phyloP scores from a whole-genome alignment of 2,888 invertebrate genomes.

The Miltochrista miniata region DNA sequence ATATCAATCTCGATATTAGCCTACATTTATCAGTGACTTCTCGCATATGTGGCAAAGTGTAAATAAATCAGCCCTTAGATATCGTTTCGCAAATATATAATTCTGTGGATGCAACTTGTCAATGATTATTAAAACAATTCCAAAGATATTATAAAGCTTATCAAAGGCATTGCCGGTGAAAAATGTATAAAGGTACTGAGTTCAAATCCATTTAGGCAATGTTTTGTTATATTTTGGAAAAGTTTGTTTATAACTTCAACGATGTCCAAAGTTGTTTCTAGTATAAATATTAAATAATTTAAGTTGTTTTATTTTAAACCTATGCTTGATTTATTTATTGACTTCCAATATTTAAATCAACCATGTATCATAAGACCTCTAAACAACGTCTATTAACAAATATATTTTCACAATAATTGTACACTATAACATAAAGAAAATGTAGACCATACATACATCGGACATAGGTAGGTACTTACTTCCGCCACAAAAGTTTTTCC shows the following conservation, averaged over 20 bases:
- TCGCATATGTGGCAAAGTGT: slow-evolving; percentile 15
- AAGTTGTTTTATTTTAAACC: slow-evolving; percentile 24
- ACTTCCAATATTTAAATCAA: slow-evolving; percentile 8
- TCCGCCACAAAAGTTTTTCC: slow-evolving; percentile 15
- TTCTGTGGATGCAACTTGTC: slow-evolving; percentile 7
- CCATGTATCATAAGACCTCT: slow-evolving; percentile 17
- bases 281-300: slow-evolving; percentile 27
- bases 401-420: slow-evolving; percentile 36
- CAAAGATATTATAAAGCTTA: slow-evolving; percentile 35
- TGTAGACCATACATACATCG: slow-evolving; percentile 23
- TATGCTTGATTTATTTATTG: slow-evolving; percentile 3
- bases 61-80: slow-evolving; percentile 7
- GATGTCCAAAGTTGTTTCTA: slow-evolving; percentile 27
- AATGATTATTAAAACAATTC: slow-evolving; percentile 18
- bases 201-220: slow-evolving; percentile 21
- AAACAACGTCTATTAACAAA: slow-evolving; percentile 33
- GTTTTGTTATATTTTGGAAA: slow-evolving; percentile 13
- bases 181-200: slow-evolving; percentile 10
- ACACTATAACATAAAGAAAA: slow-evolving; percentile 21
- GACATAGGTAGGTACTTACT: slow-evolving; percentile 6
- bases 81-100: not conserved
- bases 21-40: slow-evolving; percentile 46
- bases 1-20: slow-evolving; percentile 49
- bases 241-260: slow-evolving; percentile 24
- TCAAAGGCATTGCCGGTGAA: slow-evolving; percentile 18